Evolutionary conservation across 2,113 vertebrate species (phyloP).

Genomic region (Thunnus maccoyii): DNA sequence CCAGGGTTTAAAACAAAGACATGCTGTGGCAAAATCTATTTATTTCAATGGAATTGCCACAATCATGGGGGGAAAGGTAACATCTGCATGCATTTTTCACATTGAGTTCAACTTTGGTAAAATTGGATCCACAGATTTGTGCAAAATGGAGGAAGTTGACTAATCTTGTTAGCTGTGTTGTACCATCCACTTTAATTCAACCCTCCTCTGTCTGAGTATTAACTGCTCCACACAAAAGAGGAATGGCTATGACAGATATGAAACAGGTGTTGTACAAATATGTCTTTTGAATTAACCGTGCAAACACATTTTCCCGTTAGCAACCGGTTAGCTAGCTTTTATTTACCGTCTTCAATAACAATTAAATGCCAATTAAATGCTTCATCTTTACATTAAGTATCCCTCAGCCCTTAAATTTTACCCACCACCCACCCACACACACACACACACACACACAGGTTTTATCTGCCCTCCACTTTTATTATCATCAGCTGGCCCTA

Average conservation of each 20-base stretch:
- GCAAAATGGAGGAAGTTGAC: not conserved
- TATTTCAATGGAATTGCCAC: too few relatives aligned
- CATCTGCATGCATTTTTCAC: too few relatives aligned
- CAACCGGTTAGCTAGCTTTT: not conserved
- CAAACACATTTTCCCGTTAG: not conserved
- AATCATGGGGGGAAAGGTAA: too few relatives aligned
- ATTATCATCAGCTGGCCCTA: constrained; percentile 51
- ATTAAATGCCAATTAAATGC: not conserved
- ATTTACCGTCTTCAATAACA: not conserved
- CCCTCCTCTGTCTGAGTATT: not conserved
- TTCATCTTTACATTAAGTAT: constrained; percentile 25
- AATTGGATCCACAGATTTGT: too few relatives aligned
- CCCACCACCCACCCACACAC: not conserved
- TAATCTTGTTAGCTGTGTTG: not conserved
- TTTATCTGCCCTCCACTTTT: constrained; percentile 46
- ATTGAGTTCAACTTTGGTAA: not conserved
- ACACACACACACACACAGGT: not conserved
- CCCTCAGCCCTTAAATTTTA: not conserved
- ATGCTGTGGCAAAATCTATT: too few relatives aligned
- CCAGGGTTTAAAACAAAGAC: too few relatives aligned
- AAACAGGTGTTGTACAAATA: not conserved
- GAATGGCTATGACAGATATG: not conserved
- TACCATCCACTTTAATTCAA: not conserved
- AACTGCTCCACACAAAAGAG: not conserved
- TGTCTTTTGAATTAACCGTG: not conserved